Conservation (phyloP, 1,140 invertebrate genomes). For the Atopsyche davidsoni region DNA sequence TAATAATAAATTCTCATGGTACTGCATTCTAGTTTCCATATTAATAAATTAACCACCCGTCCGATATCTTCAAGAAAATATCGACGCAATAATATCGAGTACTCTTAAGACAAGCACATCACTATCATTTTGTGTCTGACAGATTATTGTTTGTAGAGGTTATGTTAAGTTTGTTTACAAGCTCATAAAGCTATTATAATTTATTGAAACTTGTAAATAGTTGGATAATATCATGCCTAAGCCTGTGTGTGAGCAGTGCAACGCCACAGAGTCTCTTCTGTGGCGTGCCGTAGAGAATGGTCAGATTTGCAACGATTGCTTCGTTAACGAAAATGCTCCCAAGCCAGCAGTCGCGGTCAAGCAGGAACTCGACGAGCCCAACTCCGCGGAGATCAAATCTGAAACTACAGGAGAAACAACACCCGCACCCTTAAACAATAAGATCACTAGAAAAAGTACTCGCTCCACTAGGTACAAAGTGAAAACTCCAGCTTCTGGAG, state of each 20-base stretch:
- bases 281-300: slow-evolving; percentile 44
- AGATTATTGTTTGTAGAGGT: slow-evolving; percentile 17
- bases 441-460: slow-evolving; percentile 41
- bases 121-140: too few species aligned
- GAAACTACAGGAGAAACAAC: slow-evolving; percentile 33
- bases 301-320: slow-evolving; percentile 47
- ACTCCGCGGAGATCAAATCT: slow-evolving; percentile 34
- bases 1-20: too few species aligned
- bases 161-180: slow-evolving; percentile 16
- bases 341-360: slow-evolving; percentile 30
- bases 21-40: too few species aligned
- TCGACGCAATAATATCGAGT: neutral
- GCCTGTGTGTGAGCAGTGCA: slow-evolving; percentile 44
- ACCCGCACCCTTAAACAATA: slow-evolving; percentile 40
- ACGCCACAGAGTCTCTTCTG: slow-evolving; percentile 40
- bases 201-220: neutral
- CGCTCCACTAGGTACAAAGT: slow-evolving; percentile 42
- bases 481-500: slow-evolving; percentile 35
- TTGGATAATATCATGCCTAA: slow-evolving; percentile 38
- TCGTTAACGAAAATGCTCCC: slow-evolving; percentile 37
- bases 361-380: slow-evolving; percentile 36
- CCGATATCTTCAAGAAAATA: too few species aligned
- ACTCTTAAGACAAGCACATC: neutral
- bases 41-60: too few species aligned
- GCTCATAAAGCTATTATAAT: neutral